phyloP scores from a whole-genome alignment of 92 coral and sea anemone genomes.

The Bergia sp. region DNA sequence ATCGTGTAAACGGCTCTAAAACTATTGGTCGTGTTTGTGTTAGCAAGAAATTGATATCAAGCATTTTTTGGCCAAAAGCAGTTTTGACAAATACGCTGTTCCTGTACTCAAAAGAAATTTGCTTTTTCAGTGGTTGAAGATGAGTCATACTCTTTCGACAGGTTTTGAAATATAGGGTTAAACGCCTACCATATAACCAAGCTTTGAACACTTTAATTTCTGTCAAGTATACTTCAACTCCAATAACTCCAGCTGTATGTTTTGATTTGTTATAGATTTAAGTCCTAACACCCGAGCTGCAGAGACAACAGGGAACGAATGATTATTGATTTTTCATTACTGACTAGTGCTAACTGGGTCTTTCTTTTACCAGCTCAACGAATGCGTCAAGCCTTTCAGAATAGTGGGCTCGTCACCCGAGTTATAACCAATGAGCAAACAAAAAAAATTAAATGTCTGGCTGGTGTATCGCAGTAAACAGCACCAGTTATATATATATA shows the following conservation, averaged over 20 bases:
- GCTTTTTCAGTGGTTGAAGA: not conserved
- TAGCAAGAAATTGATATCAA: too few species aligned
- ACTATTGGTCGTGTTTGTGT: too few species aligned
- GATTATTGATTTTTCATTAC: not conserved
- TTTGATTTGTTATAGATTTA: not conserved
- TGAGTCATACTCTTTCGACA: not conserved
- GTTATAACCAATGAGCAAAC: too few species aligned
- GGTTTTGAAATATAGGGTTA: not conserved
- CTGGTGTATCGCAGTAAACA: not conserved
- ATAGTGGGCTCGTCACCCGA: too few species aligned
- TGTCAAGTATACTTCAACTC: not conserved
- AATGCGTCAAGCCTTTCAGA: too few species aligned
- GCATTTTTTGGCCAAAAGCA: not conserved
- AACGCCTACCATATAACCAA: not conserved
- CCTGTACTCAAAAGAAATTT: not conserved
- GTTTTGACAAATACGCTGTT: not conserved
- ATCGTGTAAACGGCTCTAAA: too few species aligned
- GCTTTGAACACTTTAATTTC: not conserved
- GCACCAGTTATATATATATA: too few species aligned
- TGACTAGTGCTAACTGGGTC: not conserved
- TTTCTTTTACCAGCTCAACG: not conserved
- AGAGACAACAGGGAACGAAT: not conserved
- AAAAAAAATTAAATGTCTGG: not conserved
- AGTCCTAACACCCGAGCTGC: not conserved
- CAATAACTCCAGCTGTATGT: not conserved